A percentile compares a stretch with the other conserved stretches of the same genome.
phyloP scores from a whole-genome alignment of 2,888 invertebrate species.

The Pyrrhosoma nymphula region DNA sequence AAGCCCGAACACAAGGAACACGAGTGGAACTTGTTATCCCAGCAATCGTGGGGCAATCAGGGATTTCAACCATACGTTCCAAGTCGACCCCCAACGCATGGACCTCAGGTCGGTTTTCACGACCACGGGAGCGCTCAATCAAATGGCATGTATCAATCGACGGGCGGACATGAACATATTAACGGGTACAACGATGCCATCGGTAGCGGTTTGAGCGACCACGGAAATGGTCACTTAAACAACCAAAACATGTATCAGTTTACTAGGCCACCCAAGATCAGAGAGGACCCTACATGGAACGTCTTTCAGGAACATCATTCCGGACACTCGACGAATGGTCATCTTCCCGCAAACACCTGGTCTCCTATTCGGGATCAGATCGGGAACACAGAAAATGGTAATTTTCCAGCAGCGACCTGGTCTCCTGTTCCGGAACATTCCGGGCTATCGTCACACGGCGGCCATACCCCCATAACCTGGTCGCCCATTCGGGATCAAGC shows the following conservation, averaged over 20 bases:
- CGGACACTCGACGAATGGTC: neutral
- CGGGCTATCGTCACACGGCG: neutral
- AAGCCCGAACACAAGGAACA: neutral
- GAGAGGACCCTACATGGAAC: neutral
- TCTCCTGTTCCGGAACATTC: neutral
- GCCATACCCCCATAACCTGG: neutral
- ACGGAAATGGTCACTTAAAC: neutral
- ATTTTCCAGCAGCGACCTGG: neutral
- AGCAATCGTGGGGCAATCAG: neutral
- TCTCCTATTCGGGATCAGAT: neutral
- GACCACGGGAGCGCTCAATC: neutral
- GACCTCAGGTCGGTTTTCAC: neutral
- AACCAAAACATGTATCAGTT: neutral
- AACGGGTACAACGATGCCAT: neutral
- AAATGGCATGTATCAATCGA: neutral
- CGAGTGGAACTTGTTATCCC: constrained; percentile 28
- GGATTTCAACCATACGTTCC: neutral
- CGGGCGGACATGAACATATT: neutral
- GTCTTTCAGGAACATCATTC: neutral
- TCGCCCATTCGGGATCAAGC: neutral
- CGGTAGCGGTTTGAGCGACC: neutral
- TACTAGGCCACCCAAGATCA: neutral
- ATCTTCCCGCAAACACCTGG: neutral
- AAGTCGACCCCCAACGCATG: neutral
- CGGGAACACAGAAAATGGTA: neutral